Conservation (phyloP, 1,140 invertebrate species). For the Scaptomyza montana region DNA sequence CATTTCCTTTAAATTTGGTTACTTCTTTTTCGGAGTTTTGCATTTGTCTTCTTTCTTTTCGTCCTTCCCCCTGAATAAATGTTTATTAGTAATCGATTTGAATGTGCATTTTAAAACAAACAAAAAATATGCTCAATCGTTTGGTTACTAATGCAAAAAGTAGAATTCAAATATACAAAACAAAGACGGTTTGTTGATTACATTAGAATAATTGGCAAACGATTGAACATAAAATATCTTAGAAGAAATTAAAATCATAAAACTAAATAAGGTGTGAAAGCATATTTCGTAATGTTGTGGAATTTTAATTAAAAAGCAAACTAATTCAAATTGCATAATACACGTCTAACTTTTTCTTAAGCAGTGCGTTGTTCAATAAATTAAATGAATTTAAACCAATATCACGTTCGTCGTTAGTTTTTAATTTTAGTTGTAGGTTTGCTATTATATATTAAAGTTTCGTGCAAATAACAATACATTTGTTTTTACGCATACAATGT, state of each 20-base stretch:
- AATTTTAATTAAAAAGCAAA: conserved; percentile 68
- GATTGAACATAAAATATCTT: conserved; percentile 5
- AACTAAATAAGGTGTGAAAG: conserved; percentile 8
- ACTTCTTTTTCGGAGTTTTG: conserved; percentile 23
- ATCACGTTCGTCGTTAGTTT: conserved; percentile 46
- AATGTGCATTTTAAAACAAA: background rate
- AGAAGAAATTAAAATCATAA: background rate
- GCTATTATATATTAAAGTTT: conserved; percentile 46
- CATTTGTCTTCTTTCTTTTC: conserved; percentile 9
- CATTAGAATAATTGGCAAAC: background rate
- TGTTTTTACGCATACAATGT: conserved; percentile 29
- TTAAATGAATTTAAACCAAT: conserved; percentile 61
- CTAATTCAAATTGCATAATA: conserved; percentile 69
- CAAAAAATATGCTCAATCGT: background rate
- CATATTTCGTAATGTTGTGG: conserved; percentile 29
- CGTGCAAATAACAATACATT: conserved; percentile 67
- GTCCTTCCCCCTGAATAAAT: conserved; percentile 27
- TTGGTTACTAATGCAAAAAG: no score
- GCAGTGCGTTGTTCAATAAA: conserved; percentile 55
- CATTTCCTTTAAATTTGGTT: background rate
- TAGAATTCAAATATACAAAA: no score
- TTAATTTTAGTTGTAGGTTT: conserved; percentile 33
- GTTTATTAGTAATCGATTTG: background rate
- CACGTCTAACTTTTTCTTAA: conserved; percentile 59
- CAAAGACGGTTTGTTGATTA: no score